A percentile compares a stretch with the other conserved stretches of the same genome.
phyloP scores from a whole-genome alignment of 2,797 vertebrate genomes.

The Coregonus suidteri region DNA sequence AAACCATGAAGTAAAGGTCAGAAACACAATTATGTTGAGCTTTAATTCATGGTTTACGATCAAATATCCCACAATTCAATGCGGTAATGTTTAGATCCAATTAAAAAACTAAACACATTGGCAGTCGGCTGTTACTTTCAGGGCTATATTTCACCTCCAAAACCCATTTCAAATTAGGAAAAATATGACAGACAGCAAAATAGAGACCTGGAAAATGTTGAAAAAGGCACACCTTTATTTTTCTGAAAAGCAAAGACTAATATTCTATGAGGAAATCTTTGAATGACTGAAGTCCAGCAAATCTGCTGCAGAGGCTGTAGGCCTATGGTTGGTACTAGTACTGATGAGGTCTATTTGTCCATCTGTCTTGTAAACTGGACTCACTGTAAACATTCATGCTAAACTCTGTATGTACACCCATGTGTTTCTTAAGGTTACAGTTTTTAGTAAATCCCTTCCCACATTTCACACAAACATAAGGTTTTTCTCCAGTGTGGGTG shows the following conservation, averaged over 20 bases:
- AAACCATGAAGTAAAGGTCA: background rate
- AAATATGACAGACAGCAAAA: background rate
- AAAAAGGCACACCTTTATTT: background rate
- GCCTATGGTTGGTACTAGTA: background rate
- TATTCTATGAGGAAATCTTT: background rate
- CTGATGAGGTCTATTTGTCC: conserved; percentile 35
- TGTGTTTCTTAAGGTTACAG: conserved; percentile 69
- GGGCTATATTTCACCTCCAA: background rate
- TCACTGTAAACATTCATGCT: conserved; percentile 54
- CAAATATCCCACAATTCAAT: too few species aligned
- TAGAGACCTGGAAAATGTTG: background rate
- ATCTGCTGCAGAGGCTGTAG: background rate
- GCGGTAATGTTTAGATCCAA: background rate
- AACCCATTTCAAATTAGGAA: background rate
- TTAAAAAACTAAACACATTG: background rate
- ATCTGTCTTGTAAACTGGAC: conserved; percentile 44
- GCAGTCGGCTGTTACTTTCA: background rate
- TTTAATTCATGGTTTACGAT: background rate
- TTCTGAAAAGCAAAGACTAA: background rate
- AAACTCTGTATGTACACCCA: conserved; percentile 55
- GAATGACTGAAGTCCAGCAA: background rate
- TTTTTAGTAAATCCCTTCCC: conserved; percentile 73
- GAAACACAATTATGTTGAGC: background rate
- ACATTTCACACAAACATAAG: conserved; percentile 74
- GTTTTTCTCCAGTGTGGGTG: conserved; percentile 80